Base-by-base conservation (phyloP, 2,888 invertebrate species). In the Anaspis maculata region DNA sequence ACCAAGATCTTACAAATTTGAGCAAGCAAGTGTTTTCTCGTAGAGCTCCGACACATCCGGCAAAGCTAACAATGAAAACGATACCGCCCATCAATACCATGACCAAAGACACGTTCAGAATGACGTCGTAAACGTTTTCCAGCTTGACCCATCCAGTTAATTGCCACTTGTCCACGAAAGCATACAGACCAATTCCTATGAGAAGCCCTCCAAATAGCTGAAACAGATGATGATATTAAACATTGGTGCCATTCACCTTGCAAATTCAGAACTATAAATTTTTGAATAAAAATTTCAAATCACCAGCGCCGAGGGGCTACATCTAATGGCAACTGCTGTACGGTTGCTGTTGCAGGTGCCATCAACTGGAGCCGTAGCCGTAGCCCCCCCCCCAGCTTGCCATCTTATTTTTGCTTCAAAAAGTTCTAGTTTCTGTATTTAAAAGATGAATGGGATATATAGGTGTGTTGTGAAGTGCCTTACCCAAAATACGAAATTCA, bases 121-220 rank as follows among this genome's bases (percentile, higher is more conserved):
- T 79, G 22, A 92, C 77, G 66, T 94, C 92, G 57, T 92, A 92
- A 7, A 94, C 76, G 30, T 84, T 89, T 54, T 89, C 86, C 48
- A 86, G 66, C 70, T 84, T 80, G 21, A 90, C 77, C 49, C 83
- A 79, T 44, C 89, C 90, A 13, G 83, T 84, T 3, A 87, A 78
- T 56, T 89, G 86, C 80, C 88, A 89, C 72, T 94, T 94, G 57
- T 94, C 92, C 41, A 88, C 80, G 57, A 91, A 89, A 0, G 94
- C 91, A 64, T 92, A 94, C 3, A 88, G 68, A 4, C 92, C 94
- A 39, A 92, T 80, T 4, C 83, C 90, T 36, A 92, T 80, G 26
- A 94, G 67, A 7, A 88, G 66, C 14, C 89, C 88, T 34, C 94
- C 92, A 51, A 90, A 78, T 32, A 94, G 67, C 94, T 94, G 75